Percentiles rank a stretch among this genome's conserved stretches.
Evolutionary conservation across 2,797 vertebrate genomes (phyloP).

Genomic region (Manis pentadactyla): DNA sequence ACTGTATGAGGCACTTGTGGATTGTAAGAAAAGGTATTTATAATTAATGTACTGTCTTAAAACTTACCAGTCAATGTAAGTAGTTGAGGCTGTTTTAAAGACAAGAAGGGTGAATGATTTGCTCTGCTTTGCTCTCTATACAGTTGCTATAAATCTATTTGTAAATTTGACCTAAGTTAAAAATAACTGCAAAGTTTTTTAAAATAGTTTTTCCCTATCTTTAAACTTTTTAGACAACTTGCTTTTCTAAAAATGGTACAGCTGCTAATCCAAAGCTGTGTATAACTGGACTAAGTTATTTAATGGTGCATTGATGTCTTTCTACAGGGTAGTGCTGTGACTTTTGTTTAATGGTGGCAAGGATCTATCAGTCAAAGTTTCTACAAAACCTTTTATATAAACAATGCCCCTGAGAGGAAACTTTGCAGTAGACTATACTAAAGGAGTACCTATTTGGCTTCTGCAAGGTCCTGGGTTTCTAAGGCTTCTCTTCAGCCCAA

Average conservation of each 20-base stretch:
- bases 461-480: conserved; percentile 62
- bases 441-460: conserved; percentile 59
- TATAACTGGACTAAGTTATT: conserved; percentile 66
- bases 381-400: conserved; percentile 66
- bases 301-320: conserved; percentile 71
- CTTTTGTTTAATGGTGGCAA: conserved; percentile 68
- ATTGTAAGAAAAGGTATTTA: conserved; percentile 97
- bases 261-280: conserved; percentile 31
- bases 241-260: conserved; percentile 58
- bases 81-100: background rate
- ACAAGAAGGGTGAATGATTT: conserved; percentile 25
- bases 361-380: conserved; percentile 70
- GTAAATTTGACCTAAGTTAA: conserved; percentile 49
- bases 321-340: conserved; percentile 73
- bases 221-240: conserved; percentile 11
- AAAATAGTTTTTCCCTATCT: conserved; percentile 46
- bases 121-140: background rate
- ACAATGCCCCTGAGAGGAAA: conserved; percentile 65
- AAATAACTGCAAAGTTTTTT: conserved; percentile 56
- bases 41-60: background rate
- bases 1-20: conserved; percentile 97
- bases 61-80: background rate
- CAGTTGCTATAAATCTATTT: conserved; percentile 25
- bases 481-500: conserved; percentile 64
- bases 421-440: conserved; percentile 57